A percentile compares a stretch with the other conserved stretches of the same genome.
Conservation (phyloP, 2,888 invertebrate genomes). For the Eilema caniola region DNA sequence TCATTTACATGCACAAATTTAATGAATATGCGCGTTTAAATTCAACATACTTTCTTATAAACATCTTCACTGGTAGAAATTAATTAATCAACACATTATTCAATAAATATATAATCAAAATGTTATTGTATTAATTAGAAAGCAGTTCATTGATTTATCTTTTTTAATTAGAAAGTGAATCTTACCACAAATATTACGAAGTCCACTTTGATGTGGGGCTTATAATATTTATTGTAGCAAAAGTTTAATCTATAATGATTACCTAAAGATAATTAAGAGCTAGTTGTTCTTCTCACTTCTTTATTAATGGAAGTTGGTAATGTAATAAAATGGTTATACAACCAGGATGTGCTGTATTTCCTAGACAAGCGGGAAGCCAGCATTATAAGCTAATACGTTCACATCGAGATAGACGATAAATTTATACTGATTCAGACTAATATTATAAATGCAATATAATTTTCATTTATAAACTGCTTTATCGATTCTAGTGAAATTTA, state of each 20-base stretch:
- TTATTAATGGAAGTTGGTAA: background rate
- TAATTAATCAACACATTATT: background rate
- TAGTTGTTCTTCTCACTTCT: background rate
- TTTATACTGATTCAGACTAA: no score
- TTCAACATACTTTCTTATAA: background rate
- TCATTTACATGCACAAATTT: no score
- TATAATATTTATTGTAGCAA: background rate
- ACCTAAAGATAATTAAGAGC: background rate
- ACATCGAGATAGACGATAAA: no score
- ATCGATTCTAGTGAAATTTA: no score
- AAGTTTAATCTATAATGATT: no score
- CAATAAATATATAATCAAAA: background rate
- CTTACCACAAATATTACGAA: background rate
- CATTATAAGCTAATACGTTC: no score
- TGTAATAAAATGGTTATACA: background rate
- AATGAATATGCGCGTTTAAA: no score
- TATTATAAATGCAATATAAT: no score
- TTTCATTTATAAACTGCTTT: no score
- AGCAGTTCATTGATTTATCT: background rate
- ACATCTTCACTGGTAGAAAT: background rate
- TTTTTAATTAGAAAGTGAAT: background rate
- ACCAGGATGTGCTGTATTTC: background rate
- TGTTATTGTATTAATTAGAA: background rate
- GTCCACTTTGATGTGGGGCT: background rate
- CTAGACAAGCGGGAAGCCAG: background rate